phyloP scores from a whole-genome alignment of 2,888 invertebrate species.

The Cheilosia scutellata region DNA sequence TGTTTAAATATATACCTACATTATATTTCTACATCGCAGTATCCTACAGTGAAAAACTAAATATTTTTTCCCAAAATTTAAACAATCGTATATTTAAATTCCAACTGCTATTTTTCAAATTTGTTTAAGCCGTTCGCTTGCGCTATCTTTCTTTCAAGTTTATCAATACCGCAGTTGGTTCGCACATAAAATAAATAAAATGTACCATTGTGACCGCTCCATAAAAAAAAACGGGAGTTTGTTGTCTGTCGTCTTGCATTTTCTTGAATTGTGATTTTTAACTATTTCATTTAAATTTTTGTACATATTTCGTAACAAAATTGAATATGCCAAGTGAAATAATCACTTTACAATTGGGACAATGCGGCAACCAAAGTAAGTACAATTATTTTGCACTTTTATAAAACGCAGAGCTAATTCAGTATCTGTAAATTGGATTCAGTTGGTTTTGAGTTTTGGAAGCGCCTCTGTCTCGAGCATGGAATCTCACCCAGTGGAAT shows the following conservation, averaged over 20 bases:
- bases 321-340: slow-evolving; percentile 99
- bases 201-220: neutral
- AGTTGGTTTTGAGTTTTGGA: slow-evolving; percentile 99
- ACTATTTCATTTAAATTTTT: slow-evolving; percentile 4
- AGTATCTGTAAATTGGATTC: too few relatives aligned
- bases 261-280: neutral
- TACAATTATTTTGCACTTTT: slow-evolving; percentile 66
- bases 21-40: too few relatives aligned
- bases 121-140: too few relatives aligned
- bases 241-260: neutral
- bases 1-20: too few relatives aligned
- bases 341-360: slow-evolving; percentile 99
- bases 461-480: slow-evolving; percentile 98
- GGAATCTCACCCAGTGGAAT: slow-evolving; percentile 99
- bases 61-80: too few relatives aligned
- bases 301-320: neutral
- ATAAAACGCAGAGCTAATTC: neutral
- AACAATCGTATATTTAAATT: too few relatives aligned
- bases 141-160: neutral
- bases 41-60: too few relatives aligned
- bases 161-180: neutral
- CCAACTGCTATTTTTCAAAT: too few relatives aligned
- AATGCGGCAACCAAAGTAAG: slow-evolving; percentile 99
- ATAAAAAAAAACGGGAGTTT: slow-evolving; percentile 3
- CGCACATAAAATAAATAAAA: neutral